phyloP scores from a whole-genome alignment of 1,140 invertebrate species.

The Arion vulgaris region DNA sequence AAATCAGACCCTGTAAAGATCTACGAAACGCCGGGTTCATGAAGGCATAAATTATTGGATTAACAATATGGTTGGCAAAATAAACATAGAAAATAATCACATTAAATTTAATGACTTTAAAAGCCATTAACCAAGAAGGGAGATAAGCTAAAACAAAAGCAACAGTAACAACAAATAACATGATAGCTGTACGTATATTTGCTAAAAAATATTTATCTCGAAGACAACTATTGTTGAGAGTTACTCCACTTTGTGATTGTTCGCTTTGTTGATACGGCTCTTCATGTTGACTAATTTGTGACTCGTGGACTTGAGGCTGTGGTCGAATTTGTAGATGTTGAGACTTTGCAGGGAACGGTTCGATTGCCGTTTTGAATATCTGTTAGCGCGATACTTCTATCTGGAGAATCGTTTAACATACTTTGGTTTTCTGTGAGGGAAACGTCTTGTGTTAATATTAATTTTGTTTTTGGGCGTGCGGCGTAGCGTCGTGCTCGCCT shows the following conservation, averaged over 20 bases:
- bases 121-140: constrained; percentile 66
- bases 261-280: not conserved
- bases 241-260: not conserved
- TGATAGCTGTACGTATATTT: constrained; percentile 66
- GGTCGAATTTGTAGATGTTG: not conserved
- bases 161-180: constrained; percentile 69
- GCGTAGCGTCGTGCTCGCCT: constrained; percentile 51
- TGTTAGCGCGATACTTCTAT: constrained; percentile 31
- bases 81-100: constrained; percentile 67
- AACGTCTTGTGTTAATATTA: constrained; percentile 48
- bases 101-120: constrained; percentile 56
- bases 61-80: constrained; percentile 68
- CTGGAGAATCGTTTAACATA: constrained; percentile 23
- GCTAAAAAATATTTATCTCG: constrained; percentile 61
- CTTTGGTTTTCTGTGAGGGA: constrained; percentile 51
- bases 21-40: constrained; percentile 70
- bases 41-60: constrained; percentile 70
- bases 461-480: constrained; percentile 49
- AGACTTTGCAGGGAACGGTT: not conserved
- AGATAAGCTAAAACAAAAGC: constrained; percentile 68
- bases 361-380: not conserved
- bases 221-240: constrained; percentile 28
- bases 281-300: not conserved
- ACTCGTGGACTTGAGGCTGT: too few relatives aligned
- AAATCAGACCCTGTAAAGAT: constrained; percentile 52